Percentiles rank a stretch among this genome's conserved stretches.
phyloP scores from a whole-genome alignment of 2,113 vertebrate genomes.

The Harpagus bidentatus region DNA sequence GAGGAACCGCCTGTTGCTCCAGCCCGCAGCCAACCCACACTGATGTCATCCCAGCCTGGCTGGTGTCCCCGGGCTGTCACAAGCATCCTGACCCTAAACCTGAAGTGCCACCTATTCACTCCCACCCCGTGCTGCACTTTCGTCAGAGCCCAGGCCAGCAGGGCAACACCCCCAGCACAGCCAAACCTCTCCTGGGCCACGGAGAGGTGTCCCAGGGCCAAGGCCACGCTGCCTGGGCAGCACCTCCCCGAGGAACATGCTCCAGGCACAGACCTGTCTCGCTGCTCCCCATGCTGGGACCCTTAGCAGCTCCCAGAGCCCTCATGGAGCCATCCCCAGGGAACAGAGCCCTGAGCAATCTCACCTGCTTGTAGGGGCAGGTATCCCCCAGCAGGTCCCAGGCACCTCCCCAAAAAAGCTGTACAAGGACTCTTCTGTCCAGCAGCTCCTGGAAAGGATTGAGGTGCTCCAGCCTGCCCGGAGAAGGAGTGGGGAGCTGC shows the following conservation, averaged over 20 bases:
- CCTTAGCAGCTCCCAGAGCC: background rate
- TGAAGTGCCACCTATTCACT: background rate
- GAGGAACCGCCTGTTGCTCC: background rate
- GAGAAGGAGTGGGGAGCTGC: background rate
- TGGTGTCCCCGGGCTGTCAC: background rate
- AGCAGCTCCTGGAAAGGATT: background rate
- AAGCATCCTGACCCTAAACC: background rate
- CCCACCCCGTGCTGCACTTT: fast-evolving
- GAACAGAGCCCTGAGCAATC: background rate
- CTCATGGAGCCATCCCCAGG: background rate
- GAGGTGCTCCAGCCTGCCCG: background rate
- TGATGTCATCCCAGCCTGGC: background rate
- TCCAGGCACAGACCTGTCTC: background rate
- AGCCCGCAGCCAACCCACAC: background rate
- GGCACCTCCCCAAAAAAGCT: background rate
- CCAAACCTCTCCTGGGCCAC: background rate
- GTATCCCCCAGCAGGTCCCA: background rate
- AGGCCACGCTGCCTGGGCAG: background rate
- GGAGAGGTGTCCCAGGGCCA: background rate
- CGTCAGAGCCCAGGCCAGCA: background rate
- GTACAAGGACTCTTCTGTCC: background rate
- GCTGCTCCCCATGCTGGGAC: fast-evolving
- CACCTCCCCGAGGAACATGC: background rate
- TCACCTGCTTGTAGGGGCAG: background rate
- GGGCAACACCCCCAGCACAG: background rate